A percentile compares a stretch with the other conserved stretches of the same genome.
These are phyloP conservation scores for Beris chalybata DNA, from an alignment of 2,888 invertebrate genomes.

Conservation along the genomic window DNA sequence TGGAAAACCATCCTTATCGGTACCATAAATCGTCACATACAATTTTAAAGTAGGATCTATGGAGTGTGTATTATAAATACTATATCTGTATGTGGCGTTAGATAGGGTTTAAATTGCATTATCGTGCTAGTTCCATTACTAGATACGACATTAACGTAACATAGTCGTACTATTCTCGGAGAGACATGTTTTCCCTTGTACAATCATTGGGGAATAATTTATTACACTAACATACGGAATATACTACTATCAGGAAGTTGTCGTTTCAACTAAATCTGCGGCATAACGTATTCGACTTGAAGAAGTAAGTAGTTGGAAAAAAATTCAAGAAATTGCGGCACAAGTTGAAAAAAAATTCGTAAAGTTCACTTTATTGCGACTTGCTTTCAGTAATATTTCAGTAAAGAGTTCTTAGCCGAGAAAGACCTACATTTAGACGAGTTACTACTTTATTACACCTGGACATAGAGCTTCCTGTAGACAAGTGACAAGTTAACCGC, in stretches of 20 bases:
- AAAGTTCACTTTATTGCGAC: too few relatives aligned
- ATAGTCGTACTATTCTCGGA: background rate
- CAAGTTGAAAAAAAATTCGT: too few relatives aligned
- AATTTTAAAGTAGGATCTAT: conserved; percentile 11
- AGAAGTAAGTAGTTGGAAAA: too few relatives aligned
- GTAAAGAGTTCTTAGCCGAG: too few relatives aligned
- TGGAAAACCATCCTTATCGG: conserved; percentile 36
- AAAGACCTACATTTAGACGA: too few relatives aligned
- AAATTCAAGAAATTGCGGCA: too few relatives aligned
- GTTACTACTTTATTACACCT: too few relatives aligned
- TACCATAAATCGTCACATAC: conserved; percentile 37
- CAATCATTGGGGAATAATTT: conserved; percentile 30
- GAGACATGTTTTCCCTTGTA: conserved; percentile 23
- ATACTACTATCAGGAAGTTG: conserved; percentile 27
- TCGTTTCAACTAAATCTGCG: conserved; percentile 19
- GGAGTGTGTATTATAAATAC: background rate
- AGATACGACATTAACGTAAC: background rate
- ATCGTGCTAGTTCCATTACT: conserved; percentile 5
- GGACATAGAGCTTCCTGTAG: too few relatives aligned
- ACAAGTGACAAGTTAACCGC: too few relatives aligned
- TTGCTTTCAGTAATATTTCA: too few relatives aligned
- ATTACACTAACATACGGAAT: background rate
- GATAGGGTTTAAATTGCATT: conserved; percentile 15
- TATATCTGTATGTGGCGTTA: background rate
- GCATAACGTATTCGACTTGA: too few relatives aligned